These are phyloP conservation scores for Scrobipalpa atriplicella DNA, from an alignment of 2,888 invertebrate species.

Conservation along the genomic window DNA sequence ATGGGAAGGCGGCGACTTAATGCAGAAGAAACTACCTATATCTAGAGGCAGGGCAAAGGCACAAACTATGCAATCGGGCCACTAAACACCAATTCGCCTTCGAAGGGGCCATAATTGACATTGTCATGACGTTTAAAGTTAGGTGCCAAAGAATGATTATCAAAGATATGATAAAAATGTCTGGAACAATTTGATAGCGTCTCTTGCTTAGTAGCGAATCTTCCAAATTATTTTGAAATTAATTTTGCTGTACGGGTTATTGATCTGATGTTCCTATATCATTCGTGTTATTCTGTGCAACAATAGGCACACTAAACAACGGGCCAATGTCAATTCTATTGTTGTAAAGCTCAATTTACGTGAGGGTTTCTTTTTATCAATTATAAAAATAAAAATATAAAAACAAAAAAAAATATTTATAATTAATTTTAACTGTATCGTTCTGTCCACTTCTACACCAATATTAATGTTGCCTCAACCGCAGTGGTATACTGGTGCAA, in stretches of 20 bases:
- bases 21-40: background rate
- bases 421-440: slow-evolving; percentile 69
- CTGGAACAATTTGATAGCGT: slow-evolving; percentile 70
- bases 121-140: slow-evolving; percentile 66
- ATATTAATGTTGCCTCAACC: slow-evolving; percentile 64
- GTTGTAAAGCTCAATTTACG: slow-evolving; percentile 78
- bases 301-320: slow-evolving; percentile 59
- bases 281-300: slow-evolving; percentile 65
- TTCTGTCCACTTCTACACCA: slow-evolving; percentile 72
- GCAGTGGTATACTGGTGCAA: slow-evolving; percentile 69
- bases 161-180: slow-evolving; percentile 71
- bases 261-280: slow-evolving; percentile 81
- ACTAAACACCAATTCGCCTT: slow-evolving; percentile 48
- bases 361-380: slow-evolving; percentile 72
- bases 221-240: slow-evolving; percentile 76
- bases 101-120: slow-evolving; percentile 55
- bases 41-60: slow-evolving; percentile 39
- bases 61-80: slow-evolving; percentile 56
- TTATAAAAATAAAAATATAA: slow-evolving; percentile 56
- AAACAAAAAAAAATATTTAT: slow-evolving; percentile 47
- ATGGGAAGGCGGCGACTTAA: slow-evolving; percentile 3
- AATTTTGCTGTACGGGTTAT: slow-evolving; percentile 77
- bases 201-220: slow-evolving; percentile 67
- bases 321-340: slow-evolving; percentile 77
- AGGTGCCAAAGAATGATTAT: slow-evolving; percentile 82